Evolutionary conservation across 2,797 vertebrate genomes (phyloP).

Genomic region (Todus mexicanus): DNA sequence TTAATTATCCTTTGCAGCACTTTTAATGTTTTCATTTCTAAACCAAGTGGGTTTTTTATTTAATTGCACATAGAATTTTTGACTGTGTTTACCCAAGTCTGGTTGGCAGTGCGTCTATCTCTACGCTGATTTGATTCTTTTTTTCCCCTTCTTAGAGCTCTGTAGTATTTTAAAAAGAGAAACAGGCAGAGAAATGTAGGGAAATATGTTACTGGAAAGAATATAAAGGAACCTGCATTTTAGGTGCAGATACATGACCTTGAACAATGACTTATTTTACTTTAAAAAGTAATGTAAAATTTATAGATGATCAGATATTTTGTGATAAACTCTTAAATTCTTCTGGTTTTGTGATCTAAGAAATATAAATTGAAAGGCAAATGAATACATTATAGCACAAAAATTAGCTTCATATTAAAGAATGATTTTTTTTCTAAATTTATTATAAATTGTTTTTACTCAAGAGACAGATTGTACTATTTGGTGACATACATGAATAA

Average conservation of each 20-base stretch:
- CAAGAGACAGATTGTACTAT: too few relatives aligned
- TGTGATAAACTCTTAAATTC: background rate
- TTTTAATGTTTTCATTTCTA: conserved; percentile 35
- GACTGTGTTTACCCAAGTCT: background rate
- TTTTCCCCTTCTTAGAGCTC: background rate
- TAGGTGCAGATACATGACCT: background rate
- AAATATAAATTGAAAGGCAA: background rate
- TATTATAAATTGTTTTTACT: background rate
- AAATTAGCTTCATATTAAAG: background rate
- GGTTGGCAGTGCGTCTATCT: background rate
- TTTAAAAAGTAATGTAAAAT: background rate
- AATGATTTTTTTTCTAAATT: background rate
- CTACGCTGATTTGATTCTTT: background rate
- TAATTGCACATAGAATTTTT: background rate
- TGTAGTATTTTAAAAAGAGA: background rate
- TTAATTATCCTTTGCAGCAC: conserved; percentile 12
- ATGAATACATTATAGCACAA: background rate
- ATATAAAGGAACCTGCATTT: background rate
- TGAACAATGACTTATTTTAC: background rate
- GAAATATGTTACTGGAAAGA: background rate
- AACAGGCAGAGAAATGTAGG: background rate
- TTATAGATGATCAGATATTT: background rate
- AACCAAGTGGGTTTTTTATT: background rate
- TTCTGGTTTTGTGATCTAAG: background rate
- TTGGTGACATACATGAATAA: background rate